These are phyloP conservation scores for Odontamblyopus lacepedii DNA, from an alignment of 2,797 vertebrate genomes.

Conservation along the genomic window DNA sequence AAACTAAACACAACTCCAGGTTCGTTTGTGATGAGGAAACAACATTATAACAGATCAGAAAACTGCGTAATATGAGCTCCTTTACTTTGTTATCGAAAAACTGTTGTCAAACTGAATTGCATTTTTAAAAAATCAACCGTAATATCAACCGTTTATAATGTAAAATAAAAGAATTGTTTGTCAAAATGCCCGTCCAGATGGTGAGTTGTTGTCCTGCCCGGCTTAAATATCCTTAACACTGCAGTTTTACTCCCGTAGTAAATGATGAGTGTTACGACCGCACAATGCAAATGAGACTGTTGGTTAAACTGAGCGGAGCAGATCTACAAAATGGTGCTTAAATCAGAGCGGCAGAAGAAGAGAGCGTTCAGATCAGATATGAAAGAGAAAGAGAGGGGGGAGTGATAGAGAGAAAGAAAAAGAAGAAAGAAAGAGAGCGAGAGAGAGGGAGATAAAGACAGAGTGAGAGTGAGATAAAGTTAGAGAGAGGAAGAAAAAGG, in stretches of 20 bases:
- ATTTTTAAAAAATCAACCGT: background rate
- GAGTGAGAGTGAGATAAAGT: no score
- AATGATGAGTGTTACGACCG: conserved; percentile 8
- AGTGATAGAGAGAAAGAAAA: no score
- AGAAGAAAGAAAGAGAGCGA: no score
- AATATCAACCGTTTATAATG: background rate
- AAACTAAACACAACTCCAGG: no score
- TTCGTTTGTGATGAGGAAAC: no score
- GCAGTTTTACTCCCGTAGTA: background rate
- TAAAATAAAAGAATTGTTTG: no score
- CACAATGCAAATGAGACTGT: conserved; percentile 46
- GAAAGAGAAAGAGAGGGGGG: no score
- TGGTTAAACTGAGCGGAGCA: conserved; percentile 36
- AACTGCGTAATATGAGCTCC: no score
- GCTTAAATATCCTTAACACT: background rate
- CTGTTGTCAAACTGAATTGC: background rate
- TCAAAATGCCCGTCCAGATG: background rate
- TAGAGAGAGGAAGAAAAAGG: no score
- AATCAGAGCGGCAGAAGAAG: conserved; percentile 14
- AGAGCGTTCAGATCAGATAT: conserved; percentile 24
- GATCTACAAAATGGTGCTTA: conserved; percentile 30
- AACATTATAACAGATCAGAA: no score
- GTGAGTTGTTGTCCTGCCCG: background rate
- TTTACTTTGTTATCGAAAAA: no score
- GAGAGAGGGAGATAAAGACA: no score